These are phyloP conservation scores for Conus canariensis DNA, from an alignment of 2,888 invertebrate species.

Conservation along the genomic window DNA sequence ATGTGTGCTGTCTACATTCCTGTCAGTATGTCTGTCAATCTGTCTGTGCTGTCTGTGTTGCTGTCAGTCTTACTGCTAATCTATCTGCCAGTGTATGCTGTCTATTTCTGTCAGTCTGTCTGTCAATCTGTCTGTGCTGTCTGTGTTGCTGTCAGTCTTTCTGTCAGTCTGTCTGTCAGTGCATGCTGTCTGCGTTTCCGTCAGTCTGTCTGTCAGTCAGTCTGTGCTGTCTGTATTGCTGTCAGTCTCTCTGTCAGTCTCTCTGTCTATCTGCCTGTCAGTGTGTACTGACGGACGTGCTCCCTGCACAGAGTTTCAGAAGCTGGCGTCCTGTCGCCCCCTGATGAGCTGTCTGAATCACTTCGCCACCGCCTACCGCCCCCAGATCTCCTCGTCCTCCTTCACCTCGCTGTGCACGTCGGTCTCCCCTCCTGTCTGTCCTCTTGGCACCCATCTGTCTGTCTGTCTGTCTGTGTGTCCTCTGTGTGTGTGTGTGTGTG, in stretches of 20 bases:
- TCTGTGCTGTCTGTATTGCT: neutral
- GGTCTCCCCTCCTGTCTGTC: neutral
- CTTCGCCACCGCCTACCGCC: neutral
- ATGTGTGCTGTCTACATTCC: neutral
- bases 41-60: neutral
- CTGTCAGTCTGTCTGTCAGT: neutral
- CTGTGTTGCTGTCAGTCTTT: neutral
- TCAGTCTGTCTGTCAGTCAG: neutral
- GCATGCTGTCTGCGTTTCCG: neutral
- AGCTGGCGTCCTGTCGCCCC: neutral
- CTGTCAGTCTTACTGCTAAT: neutral
- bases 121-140: neutral
- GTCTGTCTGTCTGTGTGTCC: neutral
- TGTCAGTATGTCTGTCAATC: neutral
- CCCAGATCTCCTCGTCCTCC: neutral
- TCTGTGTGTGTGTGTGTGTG: neutral
- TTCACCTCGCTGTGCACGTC: neutral
- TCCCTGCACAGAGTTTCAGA: neutral
- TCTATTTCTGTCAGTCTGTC: neutral
- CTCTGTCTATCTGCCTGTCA: too few species aligned
- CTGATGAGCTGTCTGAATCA: conserved; percentile 10
- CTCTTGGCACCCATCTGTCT: neutral
- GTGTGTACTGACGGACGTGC: too few species aligned
- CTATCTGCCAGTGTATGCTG: neutral
- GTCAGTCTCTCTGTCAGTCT: too few species aligned